These are phyloP conservation scores for Sebastes matsubarae DNA, from an alignment of 2,797 vertebrate genomes.

Conservation along the genomic window DNA sequence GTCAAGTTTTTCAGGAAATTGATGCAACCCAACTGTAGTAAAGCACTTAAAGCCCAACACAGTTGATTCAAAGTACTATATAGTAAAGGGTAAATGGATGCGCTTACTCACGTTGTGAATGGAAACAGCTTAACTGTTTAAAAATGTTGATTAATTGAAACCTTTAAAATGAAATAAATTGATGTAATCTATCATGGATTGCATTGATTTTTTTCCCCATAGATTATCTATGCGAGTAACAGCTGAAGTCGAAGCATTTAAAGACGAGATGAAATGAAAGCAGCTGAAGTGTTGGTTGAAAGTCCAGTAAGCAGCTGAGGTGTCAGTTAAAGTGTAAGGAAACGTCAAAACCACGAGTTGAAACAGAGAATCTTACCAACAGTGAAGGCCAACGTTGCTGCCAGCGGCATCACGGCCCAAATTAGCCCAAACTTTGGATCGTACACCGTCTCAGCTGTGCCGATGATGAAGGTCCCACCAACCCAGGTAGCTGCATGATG, in stretches of 20 bases:
- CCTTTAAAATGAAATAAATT: background rate
- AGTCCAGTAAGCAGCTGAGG: no score
- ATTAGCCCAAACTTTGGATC: slow-evolving; percentile 73
- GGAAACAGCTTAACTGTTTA: background rate
- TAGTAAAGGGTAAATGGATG: no score
- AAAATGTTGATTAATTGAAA: background rate
- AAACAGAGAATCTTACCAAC: slow-evolving; percentile 59
- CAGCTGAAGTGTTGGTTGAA: no score
- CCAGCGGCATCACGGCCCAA: slow-evolving; percentile 75
- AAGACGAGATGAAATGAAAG: no score
- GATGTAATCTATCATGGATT: background rate
- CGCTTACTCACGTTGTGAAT: no score
- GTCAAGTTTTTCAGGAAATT: background rate
- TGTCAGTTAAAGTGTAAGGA: background rate
- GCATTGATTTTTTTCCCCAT: no score
- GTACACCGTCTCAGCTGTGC: slow-evolving; percentile 79
- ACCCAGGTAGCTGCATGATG: slow-evolving; percentile 78
- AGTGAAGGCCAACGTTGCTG: slow-evolving; percentile 73
- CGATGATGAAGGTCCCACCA: slow-evolving; percentile 79
- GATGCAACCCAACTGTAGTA: background rate
- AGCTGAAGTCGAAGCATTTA: no score
- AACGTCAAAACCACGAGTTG: background rate
- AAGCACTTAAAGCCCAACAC: background rate
- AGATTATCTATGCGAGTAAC: no score
- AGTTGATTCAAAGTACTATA: background rate